These are phyloP conservation scores for Selenia dentaria DNA, from an alignment of 2,888 invertebrate species.

Conservation along the genomic window DNA sequence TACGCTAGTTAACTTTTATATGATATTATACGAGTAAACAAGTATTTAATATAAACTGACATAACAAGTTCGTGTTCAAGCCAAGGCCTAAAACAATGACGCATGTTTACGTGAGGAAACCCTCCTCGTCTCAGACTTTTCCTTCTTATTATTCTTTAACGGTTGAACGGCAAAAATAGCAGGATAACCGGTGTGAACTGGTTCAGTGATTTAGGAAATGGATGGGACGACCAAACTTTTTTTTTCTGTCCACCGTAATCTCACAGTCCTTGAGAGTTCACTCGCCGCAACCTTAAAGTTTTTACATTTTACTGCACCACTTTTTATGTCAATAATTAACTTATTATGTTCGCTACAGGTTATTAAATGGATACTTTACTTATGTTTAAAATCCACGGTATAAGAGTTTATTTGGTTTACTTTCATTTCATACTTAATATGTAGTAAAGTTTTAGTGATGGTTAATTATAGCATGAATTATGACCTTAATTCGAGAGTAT, in stretches of 20 bases:
- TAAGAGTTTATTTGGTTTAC: too few relatives aligned
- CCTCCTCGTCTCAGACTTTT: constrained; percentile 15
- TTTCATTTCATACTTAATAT: too few relatives aligned
- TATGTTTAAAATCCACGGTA: too few relatives aligned
- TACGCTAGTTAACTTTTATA: too few relatives aligned
- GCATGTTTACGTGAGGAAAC: constrained; percentile 23
- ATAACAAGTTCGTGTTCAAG: constrained; percentile 12
- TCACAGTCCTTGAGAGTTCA: constrained; percentile 20
- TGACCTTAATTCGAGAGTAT: too few relatives aligned
- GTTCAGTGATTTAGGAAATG: constrained; percentile 62
- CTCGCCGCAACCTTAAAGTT: constrained; percentile 17
- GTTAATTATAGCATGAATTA: too few relatives aligned
- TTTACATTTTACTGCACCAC: constrained; percentile 14
- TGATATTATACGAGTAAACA: too few relatives aligned
- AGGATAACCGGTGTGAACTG: constrained; percentile 63
- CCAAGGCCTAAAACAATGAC: constrained; percentile 16
- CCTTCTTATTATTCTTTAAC: constrained; percentile 27
- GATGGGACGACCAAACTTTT: constrained; percentile 38
- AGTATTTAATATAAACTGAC: too few relatives aligned
- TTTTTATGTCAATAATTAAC: constrained; percentile 15
- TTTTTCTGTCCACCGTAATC: not conserved
- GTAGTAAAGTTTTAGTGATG: too few relatives aligned
- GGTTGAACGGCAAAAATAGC: constrained; percentile 75
- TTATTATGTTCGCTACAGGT: too few relatives aligned
- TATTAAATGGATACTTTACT: too few relatives aligned